phyloP scores from a whole-genome alignment of 2,888 invertebrate species.

The Perizoma affinitatum region DNA sequence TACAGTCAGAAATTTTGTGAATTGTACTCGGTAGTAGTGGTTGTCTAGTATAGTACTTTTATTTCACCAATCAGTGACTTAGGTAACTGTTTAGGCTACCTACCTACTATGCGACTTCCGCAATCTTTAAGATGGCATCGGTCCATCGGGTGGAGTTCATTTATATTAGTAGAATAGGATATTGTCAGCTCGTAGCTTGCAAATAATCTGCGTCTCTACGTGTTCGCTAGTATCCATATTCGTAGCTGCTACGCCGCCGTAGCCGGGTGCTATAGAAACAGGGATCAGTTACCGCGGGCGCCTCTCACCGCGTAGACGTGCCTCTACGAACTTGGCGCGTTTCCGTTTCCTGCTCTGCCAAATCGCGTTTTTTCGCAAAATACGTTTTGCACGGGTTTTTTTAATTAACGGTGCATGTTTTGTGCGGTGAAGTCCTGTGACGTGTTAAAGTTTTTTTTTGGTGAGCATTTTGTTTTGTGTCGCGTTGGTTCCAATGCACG shows the following conservation, averaged over 20 bases:
- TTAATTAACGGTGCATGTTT: constrained; percentile 66
- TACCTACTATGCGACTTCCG: too few relatives aligned
- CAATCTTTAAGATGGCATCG: too few relatives aligned
- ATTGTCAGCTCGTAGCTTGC: too few relatives aligned
- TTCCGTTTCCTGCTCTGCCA: constrained; percentile 5
- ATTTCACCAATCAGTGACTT: too few relatives aligned
- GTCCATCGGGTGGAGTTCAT: too few relatives aligned
- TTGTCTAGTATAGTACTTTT: too few relatives aligned
- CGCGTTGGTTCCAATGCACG: constrained; percentile 5
- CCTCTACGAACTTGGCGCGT: constrained; percentile 47
- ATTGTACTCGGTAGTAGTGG: too few relatives aligned
- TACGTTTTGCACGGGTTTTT: constrained; percentile 54
- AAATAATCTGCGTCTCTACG: constrained; percentile 2
- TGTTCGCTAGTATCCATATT: constrained; percentile 43
- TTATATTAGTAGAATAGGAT: too few relatives aligned
- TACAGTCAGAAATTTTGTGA: too few relatives aligned
- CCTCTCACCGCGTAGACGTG: constrained; percentile 70
- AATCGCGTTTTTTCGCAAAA: constrained; percentile 41
- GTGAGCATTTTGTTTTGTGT: constrained; percentile 31
- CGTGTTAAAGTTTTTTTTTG: constrained; percentile 47
- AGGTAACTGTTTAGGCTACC: too few relatives aligned
- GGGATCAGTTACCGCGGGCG: constrained; percentile 68
- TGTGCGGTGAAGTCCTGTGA: constrained; percentile 44
- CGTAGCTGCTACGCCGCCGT: constrained; percentile 60
- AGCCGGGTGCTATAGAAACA: constrained; percentile 79